Evolutionary conservation across 2,113 vertebrate species (phyloP).

Genomic region (Caranx ignobilis): DNA sequence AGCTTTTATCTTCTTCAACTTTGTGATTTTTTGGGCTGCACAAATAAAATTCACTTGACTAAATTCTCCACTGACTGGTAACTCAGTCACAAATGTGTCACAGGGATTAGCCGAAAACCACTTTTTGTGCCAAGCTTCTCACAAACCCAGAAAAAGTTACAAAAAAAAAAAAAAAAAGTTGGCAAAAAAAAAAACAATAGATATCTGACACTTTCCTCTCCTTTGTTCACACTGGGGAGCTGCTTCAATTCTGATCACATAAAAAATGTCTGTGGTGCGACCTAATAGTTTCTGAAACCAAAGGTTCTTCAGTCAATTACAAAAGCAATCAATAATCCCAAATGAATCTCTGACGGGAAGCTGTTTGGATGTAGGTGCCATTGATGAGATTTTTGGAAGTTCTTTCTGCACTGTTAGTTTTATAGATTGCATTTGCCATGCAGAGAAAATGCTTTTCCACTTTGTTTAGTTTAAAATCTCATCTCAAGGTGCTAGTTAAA

Average conservation of each 20-base stretch:
- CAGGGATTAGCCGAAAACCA: neutral
- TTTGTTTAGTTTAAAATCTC: slow-evolving; percentile 54
- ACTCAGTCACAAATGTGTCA: neutral
- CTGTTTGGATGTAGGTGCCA: slow-evolving; percentile 63
- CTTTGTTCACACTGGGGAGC: neutral
- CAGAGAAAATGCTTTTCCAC: slow-evolving; percentile 40
- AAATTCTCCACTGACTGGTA: slow-evolving; percentile 1
- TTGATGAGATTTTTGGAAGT: slow-evolving; percentile 70
- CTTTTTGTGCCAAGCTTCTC: neutral
- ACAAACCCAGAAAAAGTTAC: neutral
- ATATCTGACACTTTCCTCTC: neutral
- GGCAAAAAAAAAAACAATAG: neutral
- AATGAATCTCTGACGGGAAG: slow-evolving; percentile 67
- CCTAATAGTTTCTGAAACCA: slow-evolving; percentile 43
- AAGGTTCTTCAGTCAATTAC: slow-evolving; percentile 70
- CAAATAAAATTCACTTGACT: neutral
- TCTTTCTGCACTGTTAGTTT: slow-evolving; percentile 75
- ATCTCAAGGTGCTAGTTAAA: slow-evolving; percentile 27
- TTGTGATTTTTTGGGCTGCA: neutral
- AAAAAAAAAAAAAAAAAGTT: neutral
- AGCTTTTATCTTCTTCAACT: neutral
- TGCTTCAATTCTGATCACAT: slow-evolving; percentile 70
- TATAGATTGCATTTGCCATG: slow-evolving; percentile 70
- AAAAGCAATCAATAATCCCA: slow-evolving; percentile 79
- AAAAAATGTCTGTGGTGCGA: slow-evolving; percentile 27